Base-by-base conservation (phyloP, 2,113 vertebrate genomes). In the Camelus dromedarius region DNA sequence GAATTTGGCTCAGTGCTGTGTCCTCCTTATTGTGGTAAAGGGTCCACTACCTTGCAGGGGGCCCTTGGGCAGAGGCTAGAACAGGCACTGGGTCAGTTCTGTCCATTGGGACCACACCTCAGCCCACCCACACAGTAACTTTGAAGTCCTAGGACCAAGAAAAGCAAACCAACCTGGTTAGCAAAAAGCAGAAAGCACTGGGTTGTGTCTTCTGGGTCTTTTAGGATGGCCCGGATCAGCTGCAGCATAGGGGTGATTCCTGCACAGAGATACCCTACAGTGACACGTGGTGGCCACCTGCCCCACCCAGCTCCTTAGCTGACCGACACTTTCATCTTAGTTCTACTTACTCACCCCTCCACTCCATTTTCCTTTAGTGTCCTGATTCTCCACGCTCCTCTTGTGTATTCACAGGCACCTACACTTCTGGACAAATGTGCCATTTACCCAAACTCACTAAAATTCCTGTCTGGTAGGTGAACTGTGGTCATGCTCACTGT, bases 221-320 rank as follows among this genome's bases (percentile, higher is more conserved):
- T 99, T 79, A 99, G 81, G 86, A 99, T 98, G 56, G 98, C 98
- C 30, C 97, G 97, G 64, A 98, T 96, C 83, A 99, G 94, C 92
- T 99, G 98, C 56, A 99, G 91, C 98, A 99, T 98, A 0, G 98
- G 98, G 10, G 99, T 99, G 91, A 99, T 98, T 79, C 99, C 98
- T 99, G 94, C 20, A 84, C 26, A 77, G 69, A 76, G 91, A 93
- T 0, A 64, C 11, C 50, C 32, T 50, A 30, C 1, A 2, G 48
- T 91, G 76, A 97, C 93, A 48, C 2, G 1, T 0, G 8, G 24
- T 2, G 46, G 80, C 50, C 15, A 13, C 6, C 8, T 22, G 60
- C 46, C 80, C 56, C 75, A 12, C 26, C 72, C 15, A 15, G 52
- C 28, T 52, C 32, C 79, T 69, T n/a, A 28, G n/a, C 35, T 76